phyloP scores from a whole-genome alignment of 2,113 vertebrate genomes.

The Dipodomys spectabilis region DNA sequence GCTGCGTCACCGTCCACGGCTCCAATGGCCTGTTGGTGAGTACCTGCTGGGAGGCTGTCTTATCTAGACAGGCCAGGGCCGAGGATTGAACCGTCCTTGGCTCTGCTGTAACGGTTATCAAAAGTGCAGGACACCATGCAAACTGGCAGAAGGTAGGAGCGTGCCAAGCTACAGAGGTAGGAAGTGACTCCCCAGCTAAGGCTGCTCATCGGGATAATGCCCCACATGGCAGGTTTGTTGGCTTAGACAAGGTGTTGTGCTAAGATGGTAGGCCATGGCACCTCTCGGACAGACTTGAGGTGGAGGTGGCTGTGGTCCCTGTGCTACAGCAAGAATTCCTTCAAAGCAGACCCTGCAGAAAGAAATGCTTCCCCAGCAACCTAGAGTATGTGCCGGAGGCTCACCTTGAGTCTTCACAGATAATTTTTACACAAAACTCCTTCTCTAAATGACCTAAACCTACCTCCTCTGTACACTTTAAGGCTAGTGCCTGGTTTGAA shows the following conservation, averaged over 20 bases:
- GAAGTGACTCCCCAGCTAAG: neutral
- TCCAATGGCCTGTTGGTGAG: slow-evolving; percentile 98
- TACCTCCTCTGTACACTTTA: neutral
- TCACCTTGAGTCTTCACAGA: neutral
- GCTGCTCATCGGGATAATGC: fast-evolving
- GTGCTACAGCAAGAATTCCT: fast-evolving
- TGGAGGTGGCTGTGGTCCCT: fast-evolving
- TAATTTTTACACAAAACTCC: neutral
- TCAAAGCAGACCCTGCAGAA: neutral
- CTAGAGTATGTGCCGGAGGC: fast-evolving
- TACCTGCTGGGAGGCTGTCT: neutral
- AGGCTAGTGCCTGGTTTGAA: neutral
- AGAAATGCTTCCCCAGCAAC: fast-evolving
- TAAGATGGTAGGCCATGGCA: neutral
- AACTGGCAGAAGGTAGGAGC: too few relatives aligned
- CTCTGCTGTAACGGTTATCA: neutral
- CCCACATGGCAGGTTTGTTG: neutral
- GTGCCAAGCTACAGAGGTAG: neutral
- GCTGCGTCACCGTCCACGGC: slow-evolving; percentile 95
- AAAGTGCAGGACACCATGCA: neutral
- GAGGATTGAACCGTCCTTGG: neutral
- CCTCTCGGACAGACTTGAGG: neutral
- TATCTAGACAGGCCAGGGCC: neutral
- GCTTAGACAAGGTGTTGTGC: neutral
- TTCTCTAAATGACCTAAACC: neutral